Percentiles rank a stretch among this genome's conserved stretches.
These are phyloP conservation scores for Proisotoma minuta DNA, from an alignment of 2,888 invertebrate genomes.

Conservation along the genomic window DNA sequence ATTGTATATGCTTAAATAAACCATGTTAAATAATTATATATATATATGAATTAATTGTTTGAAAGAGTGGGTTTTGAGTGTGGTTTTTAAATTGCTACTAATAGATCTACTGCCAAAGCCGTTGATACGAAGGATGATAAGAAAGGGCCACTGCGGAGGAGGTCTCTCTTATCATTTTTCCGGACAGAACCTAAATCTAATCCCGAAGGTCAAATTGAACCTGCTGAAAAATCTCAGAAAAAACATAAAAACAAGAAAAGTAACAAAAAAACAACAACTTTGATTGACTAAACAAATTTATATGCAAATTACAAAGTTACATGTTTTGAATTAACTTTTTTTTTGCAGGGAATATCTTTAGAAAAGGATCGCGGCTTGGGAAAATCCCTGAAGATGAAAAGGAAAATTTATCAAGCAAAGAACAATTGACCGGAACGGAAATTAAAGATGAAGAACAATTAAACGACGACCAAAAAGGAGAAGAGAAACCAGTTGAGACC, in stretches of 20 bases:
- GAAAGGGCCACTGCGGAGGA: too few relatives aligned
- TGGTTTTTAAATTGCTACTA: neutral
- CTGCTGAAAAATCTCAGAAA: slow-evolving; percentile 1
- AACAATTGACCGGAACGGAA: neutral
- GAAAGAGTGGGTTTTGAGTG: neutral
- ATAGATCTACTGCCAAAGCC: neutral
- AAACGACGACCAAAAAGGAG: neutral
- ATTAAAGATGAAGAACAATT: neutral
- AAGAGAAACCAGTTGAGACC: neutral
- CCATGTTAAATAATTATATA: neutral
- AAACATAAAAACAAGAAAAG: slow-evolving; percentile 5
- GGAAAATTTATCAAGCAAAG: slow-evolving; percentile 29
- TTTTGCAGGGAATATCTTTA: slow-evolving; percentile 45
- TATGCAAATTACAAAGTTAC: too few relatives aligned
- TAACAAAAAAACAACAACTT: too few relatives aligned
- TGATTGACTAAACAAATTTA: too few relatives aligned
- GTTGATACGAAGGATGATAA: too few relatives aligned
- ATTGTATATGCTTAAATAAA: neutral
- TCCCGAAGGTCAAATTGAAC: too few relatives aligned
- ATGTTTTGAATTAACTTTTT: neutral
- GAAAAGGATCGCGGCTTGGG: slow-evolving; percentile 41
- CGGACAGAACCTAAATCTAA: too few relatives aligned
- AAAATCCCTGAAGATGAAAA: slow-evolving; percentile 45
- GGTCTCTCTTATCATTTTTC: too few relatives aligned
- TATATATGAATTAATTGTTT: neutral